Evolutionary conservation across 1,140 invertebrate species (phyloP).

Genomic region (Polyergus mexicanus): DNA sequence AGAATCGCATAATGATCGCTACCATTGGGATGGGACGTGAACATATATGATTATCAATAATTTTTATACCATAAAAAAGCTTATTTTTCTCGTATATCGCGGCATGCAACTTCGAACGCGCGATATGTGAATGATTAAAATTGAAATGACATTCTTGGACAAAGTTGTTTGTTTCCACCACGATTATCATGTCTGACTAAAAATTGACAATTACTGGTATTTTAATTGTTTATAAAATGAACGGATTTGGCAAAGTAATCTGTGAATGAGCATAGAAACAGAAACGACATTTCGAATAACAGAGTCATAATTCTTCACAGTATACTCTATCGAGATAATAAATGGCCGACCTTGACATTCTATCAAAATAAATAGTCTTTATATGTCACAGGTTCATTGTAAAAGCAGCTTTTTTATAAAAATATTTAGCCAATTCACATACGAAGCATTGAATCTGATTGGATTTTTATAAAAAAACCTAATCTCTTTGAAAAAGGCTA

Average conservation of each 20-base stretch:
- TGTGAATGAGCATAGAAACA: neutral
- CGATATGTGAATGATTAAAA: constrained; percentile 29
- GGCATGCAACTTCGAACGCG: neutral
- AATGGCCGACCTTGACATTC: constrained; percentile 11
- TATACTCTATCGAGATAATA: neutral
- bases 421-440: too few species aligned
- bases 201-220: neutral
- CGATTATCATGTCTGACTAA: neutral
- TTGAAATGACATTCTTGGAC: constrained; percentile 24
- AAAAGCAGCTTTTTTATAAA: too few species aligned
- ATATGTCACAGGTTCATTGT: too few species aligned
- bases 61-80: constrained; percentile 4
- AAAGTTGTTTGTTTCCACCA: neutral
- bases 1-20: neutral
- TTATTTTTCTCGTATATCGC: neutral
- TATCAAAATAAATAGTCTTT: neutral
- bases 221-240: neutral
- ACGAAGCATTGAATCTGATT: too few species aligned
- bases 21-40: neutral
- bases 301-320: neutral
- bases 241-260: neutral
- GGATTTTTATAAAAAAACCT: too few species aligned
- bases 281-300: neutral
- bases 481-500: too few species aligned
- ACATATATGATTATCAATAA: constrained; percentile 19